These are phyloP conservation scores for Synergus itoensis DNA, from an alignment of 2,888 invertebrate genomes.

Conservation along the genomic window DNA sequence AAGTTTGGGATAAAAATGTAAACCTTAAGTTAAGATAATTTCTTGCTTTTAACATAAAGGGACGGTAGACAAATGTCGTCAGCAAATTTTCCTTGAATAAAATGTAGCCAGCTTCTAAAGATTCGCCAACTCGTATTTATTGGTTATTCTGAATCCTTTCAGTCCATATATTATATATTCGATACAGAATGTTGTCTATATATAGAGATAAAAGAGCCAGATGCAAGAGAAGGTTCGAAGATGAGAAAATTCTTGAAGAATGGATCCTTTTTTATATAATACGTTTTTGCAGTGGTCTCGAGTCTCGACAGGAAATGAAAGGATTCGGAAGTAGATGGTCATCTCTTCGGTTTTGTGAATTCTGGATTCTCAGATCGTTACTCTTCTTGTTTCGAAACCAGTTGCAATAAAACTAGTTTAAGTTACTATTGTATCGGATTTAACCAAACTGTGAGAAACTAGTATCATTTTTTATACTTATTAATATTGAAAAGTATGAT, in stretches of 20 bases:
- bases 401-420: neutral
- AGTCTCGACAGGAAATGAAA: constrained; percentile 8
- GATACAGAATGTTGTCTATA: neutral
- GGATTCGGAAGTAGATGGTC: neutral
- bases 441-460: neutral
- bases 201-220: neutral
- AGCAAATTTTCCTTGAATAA: neutral
- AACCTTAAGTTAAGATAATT: neutral
- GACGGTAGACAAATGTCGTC: neutral
- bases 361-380: neutral
- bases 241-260: constrained; percentile 13
- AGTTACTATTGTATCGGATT: neutral
- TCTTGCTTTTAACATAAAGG: neutral
- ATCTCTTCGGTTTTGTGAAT: neutral
- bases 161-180: neutral
- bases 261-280: neutral
- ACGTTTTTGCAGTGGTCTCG: constrained; percentile 31
- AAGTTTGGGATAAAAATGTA: neutral
- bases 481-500: neutral
- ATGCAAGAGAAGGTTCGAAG: constrained; percentile 13
- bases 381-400: neutral
- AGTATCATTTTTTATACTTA: neutral
- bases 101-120: neutral
- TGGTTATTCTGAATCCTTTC: neutral
- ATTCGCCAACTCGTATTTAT: neutral